Evolutionary conservation across 2,888 invertebrate species (phyloP).

Genomic region (Torymus aiolomorphi): DNA sequence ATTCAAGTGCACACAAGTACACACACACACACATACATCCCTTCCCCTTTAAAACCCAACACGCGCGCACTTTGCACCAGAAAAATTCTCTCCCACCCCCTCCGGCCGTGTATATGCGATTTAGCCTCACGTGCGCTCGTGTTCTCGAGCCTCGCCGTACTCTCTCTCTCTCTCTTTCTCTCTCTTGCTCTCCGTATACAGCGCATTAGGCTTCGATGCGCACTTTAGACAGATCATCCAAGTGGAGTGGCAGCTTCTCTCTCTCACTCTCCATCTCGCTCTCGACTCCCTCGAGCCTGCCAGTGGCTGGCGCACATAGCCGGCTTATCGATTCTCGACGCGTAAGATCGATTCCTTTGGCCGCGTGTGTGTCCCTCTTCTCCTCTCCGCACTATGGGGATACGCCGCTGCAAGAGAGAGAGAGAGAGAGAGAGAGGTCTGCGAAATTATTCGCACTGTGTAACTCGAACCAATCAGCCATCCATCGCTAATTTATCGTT

Average conservation of each 20-base stretch:
- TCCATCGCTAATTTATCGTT: constrained; percentile 50
- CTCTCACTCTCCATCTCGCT: constrained; percentile 1
- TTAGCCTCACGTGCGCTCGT: too few relatives aligned
- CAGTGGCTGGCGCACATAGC: background rate
- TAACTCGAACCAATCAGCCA: constrained; percentile 46
- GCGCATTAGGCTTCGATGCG: constrained; percentile 23
- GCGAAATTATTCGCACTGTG: constrained; percentile 48
- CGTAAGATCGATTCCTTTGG: constrained; percentile 55
- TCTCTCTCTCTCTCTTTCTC: too few relatives aligned
- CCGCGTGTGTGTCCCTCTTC: background rate
- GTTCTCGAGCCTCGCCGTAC: too few relatives aligned
- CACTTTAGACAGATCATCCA: constrained; percentile 43
- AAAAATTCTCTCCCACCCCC: too few relatives aligned
- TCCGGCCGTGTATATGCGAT: too few relatives aligned
- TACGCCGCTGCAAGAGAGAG: background rate
- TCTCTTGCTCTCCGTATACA: background rate
- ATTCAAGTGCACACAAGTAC: too few relatives aligned
- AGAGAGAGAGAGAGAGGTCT: background rate
- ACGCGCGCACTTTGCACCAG: too few relatives aligned
- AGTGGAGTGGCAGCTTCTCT: constrained; percentile 40
- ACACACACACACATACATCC: too few relatives aligned
- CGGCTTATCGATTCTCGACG: constrained; percentile 40
- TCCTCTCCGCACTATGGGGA: too few relatives aligned
- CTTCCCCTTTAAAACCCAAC: too few relatives aligned
- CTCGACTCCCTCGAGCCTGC: background rate